Base-by-base conservation (phyloP, 2,888 invertebrate genomes). In the Parnassius apollo region DNA sequence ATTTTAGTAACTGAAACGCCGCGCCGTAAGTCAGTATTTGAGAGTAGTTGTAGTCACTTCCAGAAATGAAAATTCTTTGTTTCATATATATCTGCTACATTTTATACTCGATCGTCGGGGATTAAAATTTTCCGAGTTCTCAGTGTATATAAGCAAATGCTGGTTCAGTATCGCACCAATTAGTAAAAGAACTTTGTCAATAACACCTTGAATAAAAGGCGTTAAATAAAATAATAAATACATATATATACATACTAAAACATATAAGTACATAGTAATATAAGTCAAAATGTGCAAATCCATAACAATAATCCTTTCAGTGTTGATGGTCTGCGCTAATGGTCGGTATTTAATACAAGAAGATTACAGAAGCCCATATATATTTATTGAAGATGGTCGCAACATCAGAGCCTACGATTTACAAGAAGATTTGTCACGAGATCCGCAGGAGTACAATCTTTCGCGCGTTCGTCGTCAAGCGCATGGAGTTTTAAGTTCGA, bases 401-500 rank as follows among this genome's bases (percentile, higher is more conserved):
- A 22, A 42, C 12, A 13, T 59, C 3, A 53, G 45, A 10, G 35
- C 48, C 10, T 59, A 48, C 42, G 42, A 53, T 54, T 2, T 42
- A 18, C 22, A 46, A 2, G 53, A 59, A 42, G 1, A 22, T 18
- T 9, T 46, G 13, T 42, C 53, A 11, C 12, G 54, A 11, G 53
- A 18, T 18, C 18, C 18, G 18, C 18, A 18, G 18, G 18, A 54
- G 53, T 53, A 48, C 48, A 11, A 54, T 11, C n/a, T 48, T 9
- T 18, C 48, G 18, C 25, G 59, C 53, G 11, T 48, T 1, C 53
- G 59, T 46, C 53, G 59, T 9, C 18, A 46, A 57, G 18, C 42
- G 8, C 42, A 57, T 10, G 35, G 57, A 49, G 48, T 10, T 42
- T 42, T 42, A 51, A 52, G 42, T 59, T n/a, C 13, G 2, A 75